Evolutionary conservation across 2,797 vertebrate genomes (phyloP).

Genomic region (Hirundo rustica): DNA sequence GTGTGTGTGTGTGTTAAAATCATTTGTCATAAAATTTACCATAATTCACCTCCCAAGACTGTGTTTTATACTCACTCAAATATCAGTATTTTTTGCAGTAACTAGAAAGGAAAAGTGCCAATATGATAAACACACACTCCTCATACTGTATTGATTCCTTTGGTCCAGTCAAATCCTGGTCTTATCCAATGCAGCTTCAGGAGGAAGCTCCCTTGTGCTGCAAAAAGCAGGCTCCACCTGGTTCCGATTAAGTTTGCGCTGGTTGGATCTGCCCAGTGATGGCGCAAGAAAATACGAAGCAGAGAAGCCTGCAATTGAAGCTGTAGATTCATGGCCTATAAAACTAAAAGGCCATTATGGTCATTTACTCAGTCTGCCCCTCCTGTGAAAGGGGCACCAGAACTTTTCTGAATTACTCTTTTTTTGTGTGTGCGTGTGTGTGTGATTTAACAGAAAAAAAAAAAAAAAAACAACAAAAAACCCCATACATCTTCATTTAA

Average conservation of each 20-base stretch:
- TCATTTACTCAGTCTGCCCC: conserved; percentile 11
- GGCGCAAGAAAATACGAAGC: conserved; percentile 44
- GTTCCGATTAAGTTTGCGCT: conserved; percentile 23
- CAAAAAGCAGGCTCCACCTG: conserved; percentile 46
- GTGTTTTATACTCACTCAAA: background rate
- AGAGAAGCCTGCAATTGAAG: conserved; percentile 53
- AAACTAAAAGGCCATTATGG: conserved; percentile 51
- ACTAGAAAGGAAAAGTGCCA: background rate
- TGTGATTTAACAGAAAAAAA: background rate
- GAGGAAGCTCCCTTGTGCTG: conserved; percentile 30
- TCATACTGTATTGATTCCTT: background rate
- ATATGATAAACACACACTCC: background rate
- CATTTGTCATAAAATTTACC: background rate
- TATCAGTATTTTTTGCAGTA: background rate
- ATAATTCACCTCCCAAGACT: background rate
- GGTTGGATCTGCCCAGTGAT: conserved; percentile 51
- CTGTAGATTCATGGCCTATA: conserved; percentile 39
- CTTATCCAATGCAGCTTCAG: conserved; percentile 38
- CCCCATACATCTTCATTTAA: background rate
- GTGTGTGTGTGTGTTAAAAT: background rate
- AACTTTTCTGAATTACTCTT: background rate
- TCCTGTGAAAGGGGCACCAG: background rate
- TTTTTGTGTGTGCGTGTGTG: background rate
- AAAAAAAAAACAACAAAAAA: too few species aligned
- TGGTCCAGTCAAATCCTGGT: background rate